Evolutionary conservation across 2,113 vertebrate genomes (phyloP), one percentile per base, ranked within the genome.

Genomic region (Perognathus longimembris): DNA sequence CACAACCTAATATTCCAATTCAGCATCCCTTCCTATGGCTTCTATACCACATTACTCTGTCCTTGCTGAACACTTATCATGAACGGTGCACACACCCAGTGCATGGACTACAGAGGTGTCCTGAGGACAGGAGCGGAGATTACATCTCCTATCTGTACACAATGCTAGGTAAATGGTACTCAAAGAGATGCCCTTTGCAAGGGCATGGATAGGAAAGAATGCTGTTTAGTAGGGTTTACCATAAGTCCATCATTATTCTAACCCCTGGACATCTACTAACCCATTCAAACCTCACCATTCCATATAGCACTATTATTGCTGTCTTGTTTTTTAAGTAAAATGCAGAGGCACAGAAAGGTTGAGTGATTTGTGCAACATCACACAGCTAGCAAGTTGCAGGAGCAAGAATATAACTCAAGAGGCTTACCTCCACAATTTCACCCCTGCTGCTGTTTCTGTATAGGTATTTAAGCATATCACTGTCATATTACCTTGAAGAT

Each of bases 271-370:
- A 79, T 11, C 26, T 59, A 85, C 34, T 75, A 86, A 83, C 12
- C 45, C 69, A 89, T 54, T 59, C 42, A 79, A 61, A 66, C 75
- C 26, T 89, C 61, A 42, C 34, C n/a, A 64, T 87, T n/a, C 40
- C n/a, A 77, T 38, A 70, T 91, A 71, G 34, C 40, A 24, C 61
- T 87, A 42, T 88, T 73, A 71, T 59, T 77, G 30, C 26, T 84
- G 78, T 32, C 21, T 50, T 32, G 18, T 45, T 38, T 86, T 77
- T 75, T 78, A 87, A 69, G 66, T 54, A 66, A 83, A 94, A 90
- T 77, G 75, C 59, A 5, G 32, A 94, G 42, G 36, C 57, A 75
- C 88, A 96, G 84, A 91, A 34, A 94, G 20, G 24, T 90, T 82
- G 85, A 74, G 73, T 61, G 67, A 94, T 79, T 76, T 94, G 18